Percentiles rank a stretch among this genome's conserved stretches.
Conservation (phyloP, 2,797 vertebrate species). For the Eremophila alpestris region DNA sequence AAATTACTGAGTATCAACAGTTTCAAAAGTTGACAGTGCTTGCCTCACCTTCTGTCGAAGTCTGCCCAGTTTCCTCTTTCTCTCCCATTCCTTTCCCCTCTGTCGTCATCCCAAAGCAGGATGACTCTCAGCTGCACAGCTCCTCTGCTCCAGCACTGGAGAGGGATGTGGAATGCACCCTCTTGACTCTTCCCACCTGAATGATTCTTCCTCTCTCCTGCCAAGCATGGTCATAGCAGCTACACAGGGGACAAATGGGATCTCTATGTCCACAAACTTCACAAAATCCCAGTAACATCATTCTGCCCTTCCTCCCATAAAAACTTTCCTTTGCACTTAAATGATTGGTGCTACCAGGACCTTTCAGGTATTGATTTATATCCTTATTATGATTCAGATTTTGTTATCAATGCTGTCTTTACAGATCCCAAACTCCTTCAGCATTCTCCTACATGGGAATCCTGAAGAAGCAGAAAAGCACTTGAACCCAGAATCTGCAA, state of each 20-base stretch:
- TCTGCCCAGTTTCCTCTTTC: not conserved
- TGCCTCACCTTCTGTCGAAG: rapidly evolving
- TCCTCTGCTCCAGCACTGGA: not conserved
- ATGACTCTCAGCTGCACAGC: not conserved
- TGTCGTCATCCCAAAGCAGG: not conserved
- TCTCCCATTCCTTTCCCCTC: not conserved
- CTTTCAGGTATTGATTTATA: not conserved
- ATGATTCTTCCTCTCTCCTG: not conserved
- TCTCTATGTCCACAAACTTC: not conserved
- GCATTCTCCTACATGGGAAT: not conserved
- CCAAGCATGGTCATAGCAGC: not conserved
- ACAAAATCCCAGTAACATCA: not conserved
- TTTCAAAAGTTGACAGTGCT: not conserved
- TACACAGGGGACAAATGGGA: rapidly evolving
- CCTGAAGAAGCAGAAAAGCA: not conserved
- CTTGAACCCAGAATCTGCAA: not conserved
- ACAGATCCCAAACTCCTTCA: not conserved
- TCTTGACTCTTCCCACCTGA: not conserved
- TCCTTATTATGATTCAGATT: not conserved
- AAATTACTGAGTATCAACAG: not conserved
- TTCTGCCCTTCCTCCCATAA: not conserved
- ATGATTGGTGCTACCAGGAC: not conserved
- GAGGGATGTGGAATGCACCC: not conserved
- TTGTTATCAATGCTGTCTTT: not conserved
- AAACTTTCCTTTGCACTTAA: not conserved